These are phyloP conservation scores for Potorous gilbertii DNA, from an alignment of 2,797 vertebrate genomes.

Conservation along the genomic window DNA sequence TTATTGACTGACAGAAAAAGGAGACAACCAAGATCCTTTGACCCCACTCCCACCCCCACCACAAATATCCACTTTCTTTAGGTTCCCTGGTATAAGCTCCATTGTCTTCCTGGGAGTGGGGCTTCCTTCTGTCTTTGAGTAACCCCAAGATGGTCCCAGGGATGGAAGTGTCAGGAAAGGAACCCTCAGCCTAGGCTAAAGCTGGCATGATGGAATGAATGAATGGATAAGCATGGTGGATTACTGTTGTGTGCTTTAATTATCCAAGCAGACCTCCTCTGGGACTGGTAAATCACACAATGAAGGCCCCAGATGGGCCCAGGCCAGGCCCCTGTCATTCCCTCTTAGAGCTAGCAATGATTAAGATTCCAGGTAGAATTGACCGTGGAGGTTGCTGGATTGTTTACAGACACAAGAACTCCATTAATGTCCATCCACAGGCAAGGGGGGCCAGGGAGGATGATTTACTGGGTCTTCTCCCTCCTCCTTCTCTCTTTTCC, in stretches of 20 bases:
- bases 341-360: slow-evolving; percentile 70
- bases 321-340: slow-evolving; percentile 24
- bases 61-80: background rate
- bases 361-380: slow-evolving; percentile 75
- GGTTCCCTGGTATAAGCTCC: background rate
- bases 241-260: slow-evolving; percentile 68
- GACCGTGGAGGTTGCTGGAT: slow-evolving; percentile 52
- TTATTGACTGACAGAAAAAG: slow-evolving; percentile 16
- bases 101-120: background rate
- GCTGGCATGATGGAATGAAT: background rate
- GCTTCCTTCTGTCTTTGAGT: background rate
- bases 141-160: background rate
- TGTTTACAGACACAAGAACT: slow-evolving; percentile 36
- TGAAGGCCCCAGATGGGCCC: slow-evolving; percentile 49
- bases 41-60: background rate
- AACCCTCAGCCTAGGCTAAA: background rate
- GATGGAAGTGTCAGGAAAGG: background rate
- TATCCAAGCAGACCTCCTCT: slow-evolving; percentile 69
- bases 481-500: slow-evolving; percentile 9
- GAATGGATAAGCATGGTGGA: background rate
- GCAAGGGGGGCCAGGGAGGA: background rate
- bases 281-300: slow-evolving; percentile 65
- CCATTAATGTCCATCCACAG: slow-evolving; percentile 41
- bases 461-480: background rate
- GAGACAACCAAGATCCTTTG: background rate